These are phyloP conservation scores for Pundamilia nyererei DNA, from an alignment of 2,113 vertebrate species.

Conservation along the genomic window DNA sequence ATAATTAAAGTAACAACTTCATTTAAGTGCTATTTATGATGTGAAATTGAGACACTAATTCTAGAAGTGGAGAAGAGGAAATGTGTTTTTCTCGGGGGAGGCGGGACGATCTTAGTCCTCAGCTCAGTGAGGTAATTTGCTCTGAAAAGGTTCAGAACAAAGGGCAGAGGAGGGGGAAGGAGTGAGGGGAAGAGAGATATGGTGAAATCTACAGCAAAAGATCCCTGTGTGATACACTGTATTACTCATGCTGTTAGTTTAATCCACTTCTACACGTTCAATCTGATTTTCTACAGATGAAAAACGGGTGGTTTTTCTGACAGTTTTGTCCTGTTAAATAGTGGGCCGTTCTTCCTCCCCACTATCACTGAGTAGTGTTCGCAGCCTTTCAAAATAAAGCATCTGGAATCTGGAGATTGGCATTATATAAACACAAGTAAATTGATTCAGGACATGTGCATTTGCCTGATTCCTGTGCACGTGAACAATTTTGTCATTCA, in stretches of 20 bases:
- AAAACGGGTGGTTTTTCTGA: neutral
- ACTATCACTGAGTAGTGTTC: neutral
- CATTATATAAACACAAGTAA: neutral
- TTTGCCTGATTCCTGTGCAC: neutral
- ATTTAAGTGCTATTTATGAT: neutral
- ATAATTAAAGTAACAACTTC: neutral
- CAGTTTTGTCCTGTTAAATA: neutral
- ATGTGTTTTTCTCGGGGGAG: neutral
- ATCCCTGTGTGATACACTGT: neutral
- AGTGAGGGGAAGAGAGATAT: neutral
- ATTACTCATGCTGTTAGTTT: neutral
- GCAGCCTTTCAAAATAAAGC: neutral
- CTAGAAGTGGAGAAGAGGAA: neutral
- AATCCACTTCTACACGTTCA: neutral
- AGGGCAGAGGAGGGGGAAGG: neutral
- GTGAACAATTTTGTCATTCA: accelerated
- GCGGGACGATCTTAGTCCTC: accelerated
- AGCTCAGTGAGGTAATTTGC: neutral
- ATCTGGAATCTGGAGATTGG: neutral
- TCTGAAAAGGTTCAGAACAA: neutral
- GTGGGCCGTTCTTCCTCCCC: neutral
- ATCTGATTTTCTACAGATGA: neutral
- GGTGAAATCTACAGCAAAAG: neutral
- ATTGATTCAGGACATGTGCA: neutral
- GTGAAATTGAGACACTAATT: neutral